A percentile compares a stretch with the other conserved stretches of the same genome.
Conservation (phyloP, 2,797 vertebrate genomes). For the Balearica regulorum region DNA sequence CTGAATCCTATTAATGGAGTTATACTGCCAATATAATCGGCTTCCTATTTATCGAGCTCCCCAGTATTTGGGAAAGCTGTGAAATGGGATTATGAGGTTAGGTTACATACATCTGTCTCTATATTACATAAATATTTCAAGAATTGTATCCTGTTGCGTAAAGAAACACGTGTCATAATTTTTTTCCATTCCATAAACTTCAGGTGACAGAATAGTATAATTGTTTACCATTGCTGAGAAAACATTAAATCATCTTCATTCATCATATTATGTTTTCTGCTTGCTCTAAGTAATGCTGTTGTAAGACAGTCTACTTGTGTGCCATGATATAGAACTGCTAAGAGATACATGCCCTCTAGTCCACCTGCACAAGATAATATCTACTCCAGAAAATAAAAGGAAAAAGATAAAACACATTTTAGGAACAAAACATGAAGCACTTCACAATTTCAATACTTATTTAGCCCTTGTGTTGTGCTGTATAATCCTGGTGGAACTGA, state of each 20-base stretch:
- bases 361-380: not conserved
- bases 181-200: slow-evolving; percentile 76
- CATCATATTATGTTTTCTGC: slow-evolving; percentile 49
- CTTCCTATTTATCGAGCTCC: slow-evolving; percentile 76
- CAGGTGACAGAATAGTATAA: slow-evolving; percentile 72
- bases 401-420: not conserved
- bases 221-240: slow-evolving; percentile 51
- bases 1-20: slow-evolving; percentile 85
- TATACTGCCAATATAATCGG: slow-evolving; percentile 78
- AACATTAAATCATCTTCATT: slow-evolving; percentile 44
- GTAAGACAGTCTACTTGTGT: not conserved
- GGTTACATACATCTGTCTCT: slow-evolving; percentile 80
- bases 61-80: slow-evolving; percentile 68
- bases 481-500: not conserved
- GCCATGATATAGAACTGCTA: not conserved
- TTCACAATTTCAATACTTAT: not conserved
- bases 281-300: not conserved
- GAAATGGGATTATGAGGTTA: slow-evolving; percentile 87
- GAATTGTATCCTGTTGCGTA: slow-evolving; percentile 78
- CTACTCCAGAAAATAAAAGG: not conserved
- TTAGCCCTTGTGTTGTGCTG: not conserved
- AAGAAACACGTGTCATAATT: slow-evolving; percentile 81
- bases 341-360: not conserved
- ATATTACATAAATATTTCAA: slow-evolving; percentile 78
- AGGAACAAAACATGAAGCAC: not conserved